Evolutionary conservation across 2,888 invertebrate genomes (phyloP).

Genomic region (Drosophila colorata): DNA sequence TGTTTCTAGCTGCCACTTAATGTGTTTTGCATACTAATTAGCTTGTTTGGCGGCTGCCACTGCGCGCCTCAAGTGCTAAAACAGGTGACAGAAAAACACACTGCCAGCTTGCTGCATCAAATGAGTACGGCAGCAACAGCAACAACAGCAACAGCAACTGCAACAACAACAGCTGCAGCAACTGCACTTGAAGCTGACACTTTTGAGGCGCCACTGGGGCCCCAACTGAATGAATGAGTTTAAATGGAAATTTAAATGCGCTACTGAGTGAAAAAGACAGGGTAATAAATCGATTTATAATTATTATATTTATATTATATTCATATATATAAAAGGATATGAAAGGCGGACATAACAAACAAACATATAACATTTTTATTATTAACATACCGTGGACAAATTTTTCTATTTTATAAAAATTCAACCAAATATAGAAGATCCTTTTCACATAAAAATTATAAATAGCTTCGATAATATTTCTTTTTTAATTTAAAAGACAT

Average conservation of each 20-base stretch:
- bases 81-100: conserved; percentile 67
- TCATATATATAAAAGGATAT: no score
- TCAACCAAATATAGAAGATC: no score
- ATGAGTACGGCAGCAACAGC: conserved; percentile 32
- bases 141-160: conserved; percentile 31
- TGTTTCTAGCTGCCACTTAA: conserved; percentile 67
- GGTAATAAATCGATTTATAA: neutral
- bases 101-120: conserved; percentile 56
- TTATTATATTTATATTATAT: no score
- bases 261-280: conserved; percentile 14
- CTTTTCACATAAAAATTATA: no score
- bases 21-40: conserved; percentile 78
- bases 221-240: conserved; percentile 13
- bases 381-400: no score
- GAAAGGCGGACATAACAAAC: no score
- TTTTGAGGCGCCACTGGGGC: conserved; percentile 46
- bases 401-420: no score
- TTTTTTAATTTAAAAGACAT: no score
- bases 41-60: conserved; percentile 72
- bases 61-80: conserved; percentile 64
- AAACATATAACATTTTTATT: no score
- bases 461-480: no score
- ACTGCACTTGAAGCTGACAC: conserved; percentile 64
- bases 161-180: conserved; percentile 22
- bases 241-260: conserved; percentile 20